These are phyloP conservation scores for Ecliptopera silaceata DNA, from an alignment of 2,888 invertebrate species.

Conservation along the genomic window DNA sequence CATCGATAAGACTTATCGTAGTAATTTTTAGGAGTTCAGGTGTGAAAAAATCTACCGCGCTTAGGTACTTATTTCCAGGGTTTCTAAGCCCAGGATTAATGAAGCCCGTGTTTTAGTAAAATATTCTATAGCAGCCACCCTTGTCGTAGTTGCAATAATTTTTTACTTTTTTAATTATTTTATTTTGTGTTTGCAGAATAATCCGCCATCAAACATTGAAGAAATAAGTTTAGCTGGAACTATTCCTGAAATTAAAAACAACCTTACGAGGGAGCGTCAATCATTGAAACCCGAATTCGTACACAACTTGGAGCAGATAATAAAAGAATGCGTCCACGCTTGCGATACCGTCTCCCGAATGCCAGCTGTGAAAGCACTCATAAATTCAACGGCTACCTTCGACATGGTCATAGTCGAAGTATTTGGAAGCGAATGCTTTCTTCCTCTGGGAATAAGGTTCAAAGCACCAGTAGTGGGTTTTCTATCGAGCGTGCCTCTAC, in stretches of 20 bases:
- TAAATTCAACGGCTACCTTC: slow-evolving; percentile 63
- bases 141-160: neutral
- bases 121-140: too few relatives aligned
- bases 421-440: slow-evolving; percentile 83
- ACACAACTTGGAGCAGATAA: slow-evolving; percentile 71
- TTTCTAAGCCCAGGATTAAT: too few relatives aligned
- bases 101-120: too few relatives aligned
- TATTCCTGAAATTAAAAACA: slow-evolving; percentile 73
- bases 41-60: too few relatives aligned
- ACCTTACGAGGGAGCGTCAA: slow-evolving; percentile 61
- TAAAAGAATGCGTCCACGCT: slow-evolving; percentile 72
- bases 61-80: too few relatives aligned
- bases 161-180: neutral
- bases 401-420: slow-evolving; percentile 77
- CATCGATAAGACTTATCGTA: too few relatives aligned
- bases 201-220: slow-evolving; percentile 64
- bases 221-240: slow-evolving; percentile 77
- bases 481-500: slow-evolving; percentile 78
- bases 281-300: slow-evolving; percentile 67
- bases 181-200: slow-evolving; percentile 56
- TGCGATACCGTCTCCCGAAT: slow-evolving; percentile 70
- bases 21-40: too few relatives aligned
- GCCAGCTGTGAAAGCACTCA: slow-evolving; percentile 62
- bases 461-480: slow-evolving; percentile 80
- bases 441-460: slow-evolving; percentile 80